Percentiles rank a stretch among this genome's conserved stretches.
phyloP scores from a whole-genome alignment of 2,888 invertebrate species.

The Lithophane socia region DNA sequence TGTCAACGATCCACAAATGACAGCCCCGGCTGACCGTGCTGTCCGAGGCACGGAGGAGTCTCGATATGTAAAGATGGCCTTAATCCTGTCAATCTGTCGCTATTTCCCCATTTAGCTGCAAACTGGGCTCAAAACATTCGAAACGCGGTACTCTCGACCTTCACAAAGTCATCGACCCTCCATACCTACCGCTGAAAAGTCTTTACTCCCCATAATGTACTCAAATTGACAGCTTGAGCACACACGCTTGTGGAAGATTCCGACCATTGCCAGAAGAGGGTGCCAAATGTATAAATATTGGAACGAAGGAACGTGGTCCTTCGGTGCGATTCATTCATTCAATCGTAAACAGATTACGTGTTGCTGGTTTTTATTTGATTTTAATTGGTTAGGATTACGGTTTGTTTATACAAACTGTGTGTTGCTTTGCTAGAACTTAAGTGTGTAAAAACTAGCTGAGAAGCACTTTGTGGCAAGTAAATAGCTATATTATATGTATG shows the following conservation, averaged over 20 bases:
- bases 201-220: conserved; percentile 26
- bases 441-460: neutral
- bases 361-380: neutral
- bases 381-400: conserved; percentile 1
- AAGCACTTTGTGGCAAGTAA: neutral
- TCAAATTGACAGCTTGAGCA: conserved; percentile 27
- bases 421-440: neutral
- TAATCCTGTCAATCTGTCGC: neutral
- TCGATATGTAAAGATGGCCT: too few species aligned
- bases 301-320: conserved; percentile 19
- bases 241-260: conserved; percentile 43
- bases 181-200: conserved; percentile 17
- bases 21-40: too few species aligned
- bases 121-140: neutral
- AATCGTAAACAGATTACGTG: conserved; percentile 33
- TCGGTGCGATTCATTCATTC: conserved; percentile 31
- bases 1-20: too few species aligned
- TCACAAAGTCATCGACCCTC: conserved; percentile 64
- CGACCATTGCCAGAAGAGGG: conserved; percentile 56
- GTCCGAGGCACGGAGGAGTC: too few species aligned
- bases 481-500: neutral
- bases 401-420: neutral
- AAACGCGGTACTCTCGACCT: conserved; percentile 35
- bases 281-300: conserved; percentile 65
- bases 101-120: neutral